Evolutionary conservation across 2,113 vertebrate genomes (phyloP).

Genomic region (Rhinichthys klamathensis): DNA sequence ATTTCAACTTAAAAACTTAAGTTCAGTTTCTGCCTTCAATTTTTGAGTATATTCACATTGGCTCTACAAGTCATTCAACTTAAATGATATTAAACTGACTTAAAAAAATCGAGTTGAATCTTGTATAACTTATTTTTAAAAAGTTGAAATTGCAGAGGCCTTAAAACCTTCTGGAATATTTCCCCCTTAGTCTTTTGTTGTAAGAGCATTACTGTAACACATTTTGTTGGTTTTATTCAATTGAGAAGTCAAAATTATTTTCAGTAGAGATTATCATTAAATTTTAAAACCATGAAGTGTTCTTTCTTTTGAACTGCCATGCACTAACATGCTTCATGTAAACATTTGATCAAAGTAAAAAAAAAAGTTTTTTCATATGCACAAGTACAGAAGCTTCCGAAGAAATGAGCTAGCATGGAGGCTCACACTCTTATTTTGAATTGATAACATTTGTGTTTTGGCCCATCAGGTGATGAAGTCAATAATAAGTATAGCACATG

Average conservation of each 20-base stretch:
- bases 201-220: neutral
- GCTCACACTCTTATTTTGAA: neutral
- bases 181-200: neutral
- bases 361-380: neutral
- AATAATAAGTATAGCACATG: neutral
- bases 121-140: too few species aligned
- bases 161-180: neutral
- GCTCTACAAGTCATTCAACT: too few species aligned
- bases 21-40: too few species aligned
- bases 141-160: too few species aligned
- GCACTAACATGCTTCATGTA: neutral
- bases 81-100: too few species aligned
- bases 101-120: too few species aligned
- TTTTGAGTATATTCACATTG: too few species aligned
- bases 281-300: neutral
- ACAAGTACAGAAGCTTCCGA: neutral
- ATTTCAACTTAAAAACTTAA: too few species aligned
- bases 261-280: neutral
- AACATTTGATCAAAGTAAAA: too few species aligned
- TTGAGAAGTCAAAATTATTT: neutral
- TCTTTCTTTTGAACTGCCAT: neutral
- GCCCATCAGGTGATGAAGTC: neutral
- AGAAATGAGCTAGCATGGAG: constrained; percentile 5
- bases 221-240: neutral
- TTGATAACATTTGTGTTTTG: neutral